Conservation (phyloP, 1,140 invertebrate genomes). For the Drosophila varians region DNA sequence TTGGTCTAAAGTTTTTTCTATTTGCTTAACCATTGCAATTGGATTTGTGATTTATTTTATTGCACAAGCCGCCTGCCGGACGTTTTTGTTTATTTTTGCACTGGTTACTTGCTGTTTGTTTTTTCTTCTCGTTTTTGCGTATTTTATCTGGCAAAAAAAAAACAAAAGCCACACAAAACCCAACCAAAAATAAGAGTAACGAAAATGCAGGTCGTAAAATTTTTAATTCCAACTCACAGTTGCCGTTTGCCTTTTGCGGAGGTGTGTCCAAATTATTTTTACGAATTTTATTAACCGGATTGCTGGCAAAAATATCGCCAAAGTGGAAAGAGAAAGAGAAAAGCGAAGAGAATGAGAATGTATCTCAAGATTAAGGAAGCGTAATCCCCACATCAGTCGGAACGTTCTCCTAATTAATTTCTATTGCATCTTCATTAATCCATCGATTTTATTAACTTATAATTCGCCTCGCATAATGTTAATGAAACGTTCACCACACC, state of each 20-base stretch:
- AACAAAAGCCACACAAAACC: conserved; percentile 10
- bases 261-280: conserved; percentile 24
- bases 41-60: conserved; percentile 27
- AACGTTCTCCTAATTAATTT: not conserved
- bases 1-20: not conserved
- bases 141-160: conserved; percentile 24
- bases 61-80: not conserved
- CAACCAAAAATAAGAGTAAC: not conserved
- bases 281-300: conserved; percentile 1
- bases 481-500: conserved; percentile 32
- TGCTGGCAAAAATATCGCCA: not conserved
- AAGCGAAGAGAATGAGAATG: not conserved
- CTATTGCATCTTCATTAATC: conserved; percentile 13
- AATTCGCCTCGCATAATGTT: conserved; percentile 28
- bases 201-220: conserved; percentile 19
- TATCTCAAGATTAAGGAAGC: not conserved
- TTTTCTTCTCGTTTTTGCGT: not conserved
- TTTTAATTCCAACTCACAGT: not conserved
- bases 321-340: not conserved
- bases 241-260: conserved; percentile 9
- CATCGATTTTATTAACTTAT: conserved; percentile 39
- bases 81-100: conserved; percentile 23
- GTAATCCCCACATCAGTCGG: not conserved
- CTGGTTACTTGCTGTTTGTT: conserved; percentile 23
- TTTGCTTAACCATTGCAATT: conserved; percentile 1